Evolutionary conservation across 2,797 vertebrate species (phyloP).

Genomic region (Hyperoplus lanceolatus): DNA sequence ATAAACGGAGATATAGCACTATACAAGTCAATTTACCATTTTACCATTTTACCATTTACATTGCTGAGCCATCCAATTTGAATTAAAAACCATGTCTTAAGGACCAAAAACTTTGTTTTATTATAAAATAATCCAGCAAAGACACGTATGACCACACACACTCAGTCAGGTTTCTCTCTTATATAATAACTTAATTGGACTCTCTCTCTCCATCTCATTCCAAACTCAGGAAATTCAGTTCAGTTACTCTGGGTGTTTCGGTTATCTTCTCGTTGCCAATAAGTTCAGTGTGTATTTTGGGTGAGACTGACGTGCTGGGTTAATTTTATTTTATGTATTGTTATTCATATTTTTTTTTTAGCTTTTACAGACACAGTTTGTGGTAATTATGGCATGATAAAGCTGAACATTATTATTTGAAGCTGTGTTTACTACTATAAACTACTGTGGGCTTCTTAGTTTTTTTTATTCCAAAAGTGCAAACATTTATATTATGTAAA

Average conservation of each 20-base stretch:
- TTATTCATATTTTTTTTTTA: too few relatives aligned
- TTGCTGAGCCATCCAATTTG: neutral
- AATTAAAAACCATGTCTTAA: neutral
- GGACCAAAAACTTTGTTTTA: too few relatives aligned
- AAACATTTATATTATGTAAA: too few relatives aligned
- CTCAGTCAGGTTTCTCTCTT: neutral
- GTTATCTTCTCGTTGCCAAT: neutral
- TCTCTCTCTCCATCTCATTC: conserved; percentile 22
- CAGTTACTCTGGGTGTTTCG: neutral
- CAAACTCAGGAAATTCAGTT: conserved; percentile 25
- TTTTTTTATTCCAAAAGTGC: neutral
- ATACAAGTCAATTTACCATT: too few relatives aligned
- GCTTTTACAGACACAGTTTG: neutral
- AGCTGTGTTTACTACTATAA: too few relatives aligned
- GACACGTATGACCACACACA: neutral
- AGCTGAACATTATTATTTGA: neutral
- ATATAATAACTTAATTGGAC: conserved; percentile 9
- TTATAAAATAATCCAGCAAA: neutral
- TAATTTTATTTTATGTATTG: neutral
- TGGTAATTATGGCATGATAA: neutral
- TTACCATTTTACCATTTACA: too few relatives aligned
- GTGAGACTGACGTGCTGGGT: neutral
- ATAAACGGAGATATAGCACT: too few relatives aligned
- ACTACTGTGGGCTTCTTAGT: neutral
- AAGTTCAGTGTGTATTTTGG: neutral